Base-by-base conservation (phyloP, 2,888 invertebrate genomes). In the Cartodere bifasciata region DNA sequence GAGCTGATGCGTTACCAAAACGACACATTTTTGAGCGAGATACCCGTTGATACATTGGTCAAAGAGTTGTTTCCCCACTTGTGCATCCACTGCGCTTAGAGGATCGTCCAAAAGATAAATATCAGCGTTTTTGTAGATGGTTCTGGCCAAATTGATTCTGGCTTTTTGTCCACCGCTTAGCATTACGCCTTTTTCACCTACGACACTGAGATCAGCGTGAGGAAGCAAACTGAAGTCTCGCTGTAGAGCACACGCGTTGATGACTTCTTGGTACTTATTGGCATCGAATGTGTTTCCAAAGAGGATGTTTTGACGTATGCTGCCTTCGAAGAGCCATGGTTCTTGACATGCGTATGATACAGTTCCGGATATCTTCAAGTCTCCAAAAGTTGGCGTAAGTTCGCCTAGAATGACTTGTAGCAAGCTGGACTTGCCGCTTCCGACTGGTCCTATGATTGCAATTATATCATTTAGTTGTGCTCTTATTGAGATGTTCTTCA, bases 91-190 rank as follows among this genome's bases (percentile, higher is more conserved):
- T 0, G 88, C 88, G 40, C 84, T 78, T 10, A 90, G 62, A 0
- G 88, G 88, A 60, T 90, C 88, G 55, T 90, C 90, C 29, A 90
- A 60, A 6, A 90, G 58, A 51, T 85, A 88, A 36, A 88, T 75
- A 39, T 85, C 82, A 0, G 83, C 75, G 34, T 84, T 72, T 22
- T 76, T 73, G 57, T 87, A 88, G 2, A 87, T 72, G 0, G 85
- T 77, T 38, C 88, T 70, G 0, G 84, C 86, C 25, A 91, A 67
- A 29, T 81, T 83, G 32, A 91, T 78, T 40, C 90, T 70, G 0
- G 88, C 87, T 39, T 82, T 75, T 53, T 88, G 88, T 2, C 87
- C 82, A 51, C 72, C 81, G 50, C 75, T 76, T 23, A 82, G 56
- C 34, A 70, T 72, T 4, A 75, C 68, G 3, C 81, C 81, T 23